These are phyloP conservation scores for Liparis tanakae DNA, from an alignment of 2,797 vertebrate species.

Conservation along the genomic window DNA sequence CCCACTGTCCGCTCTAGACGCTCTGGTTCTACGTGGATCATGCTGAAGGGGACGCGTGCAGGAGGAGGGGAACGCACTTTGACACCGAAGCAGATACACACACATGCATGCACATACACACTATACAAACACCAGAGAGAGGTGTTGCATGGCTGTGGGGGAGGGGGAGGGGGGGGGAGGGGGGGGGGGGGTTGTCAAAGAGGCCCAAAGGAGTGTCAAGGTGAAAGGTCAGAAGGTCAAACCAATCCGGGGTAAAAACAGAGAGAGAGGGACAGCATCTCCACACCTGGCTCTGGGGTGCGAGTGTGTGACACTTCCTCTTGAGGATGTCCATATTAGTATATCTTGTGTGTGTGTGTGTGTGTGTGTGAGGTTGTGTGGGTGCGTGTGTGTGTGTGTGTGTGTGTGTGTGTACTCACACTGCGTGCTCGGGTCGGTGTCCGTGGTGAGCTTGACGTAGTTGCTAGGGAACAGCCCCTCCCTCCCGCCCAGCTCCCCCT, in stretches of 20 bases:
- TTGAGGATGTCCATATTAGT: conserved; percentile 33
- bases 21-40: conserved; percentile 63
- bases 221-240: conserved; percentile 60
- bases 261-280: conserved; percentile 74
- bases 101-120: conserved; percentile 50
- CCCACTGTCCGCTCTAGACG: conserved; percentile 38
- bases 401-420: conserved; percentile 87
- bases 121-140: conserved; percentile 69
- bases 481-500: conserved; percentile 93
- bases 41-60: conserved; percentile 74
- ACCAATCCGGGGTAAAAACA: conserved; percentile 66
- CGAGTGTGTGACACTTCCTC: conserved; percentile 49
- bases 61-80: conserved; percentile 40
- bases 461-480: conserved; percentile 98
- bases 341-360: conserved; percentile 17
- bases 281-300: conserved; percentile 75
- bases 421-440: conserved; percentile 98
- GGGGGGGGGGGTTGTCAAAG: conserved; percentile 67
- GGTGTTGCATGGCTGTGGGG: conserved; percentile 63
- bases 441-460: conserved; percentile 97
- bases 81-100: conserved; percentile 45
- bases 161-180: conserved; percentile 58
- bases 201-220: conserved; percentile 72
- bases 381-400: not conserved
- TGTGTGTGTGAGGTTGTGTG: not conserved